These are phyloP conservation scores for Poeciliopsis gracilis DNA, from an alignment of 2,797 vertebrate species.

Conservation along the genomic window DNA sequence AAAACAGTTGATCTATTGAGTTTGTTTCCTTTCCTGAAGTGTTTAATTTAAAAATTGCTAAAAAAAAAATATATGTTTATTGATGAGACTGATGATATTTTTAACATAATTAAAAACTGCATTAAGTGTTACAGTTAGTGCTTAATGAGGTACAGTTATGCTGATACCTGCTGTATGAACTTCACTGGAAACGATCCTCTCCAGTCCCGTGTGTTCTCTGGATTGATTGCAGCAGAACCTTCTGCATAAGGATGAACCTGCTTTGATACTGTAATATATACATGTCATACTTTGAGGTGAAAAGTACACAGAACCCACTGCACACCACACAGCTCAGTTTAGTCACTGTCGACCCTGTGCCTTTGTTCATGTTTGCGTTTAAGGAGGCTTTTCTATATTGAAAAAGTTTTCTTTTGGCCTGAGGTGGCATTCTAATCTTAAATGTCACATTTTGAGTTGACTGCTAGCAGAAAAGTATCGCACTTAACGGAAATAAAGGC, in stretches of 20 bases:
- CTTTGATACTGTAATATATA: neutral
- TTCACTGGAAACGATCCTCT: neutral
- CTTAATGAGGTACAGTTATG: neutral
- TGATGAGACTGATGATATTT: neutral
- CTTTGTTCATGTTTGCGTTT: too few species aligned
- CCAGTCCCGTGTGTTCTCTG: neutral
- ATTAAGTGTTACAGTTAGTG: neutral
- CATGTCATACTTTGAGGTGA: too few species aligned
- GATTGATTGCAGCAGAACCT: neutral
- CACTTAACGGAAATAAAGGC: neutral
- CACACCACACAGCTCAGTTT: too few species aligned
- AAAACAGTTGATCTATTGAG: neutral
- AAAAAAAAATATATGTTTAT: neutral
- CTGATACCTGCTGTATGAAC: neutral
- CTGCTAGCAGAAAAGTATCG: neutral
- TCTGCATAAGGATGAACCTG: neutral
- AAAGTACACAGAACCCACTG: too few species aligned
- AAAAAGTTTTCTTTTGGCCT: too few species aligned
- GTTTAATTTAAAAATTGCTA: neutral
- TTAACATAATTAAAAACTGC: neutral
- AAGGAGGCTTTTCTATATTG: too few species aligned
- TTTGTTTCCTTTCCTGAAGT: neutral
- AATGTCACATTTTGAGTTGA: too few species aligned
- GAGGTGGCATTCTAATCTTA: too few species aligned
- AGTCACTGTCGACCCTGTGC: too few species aligned